These are phyloP conservation scores for Dicycla oo DNA, from an alignment of 2,888 invertebrate genomes.

Conservation along the genomic window DNA sequence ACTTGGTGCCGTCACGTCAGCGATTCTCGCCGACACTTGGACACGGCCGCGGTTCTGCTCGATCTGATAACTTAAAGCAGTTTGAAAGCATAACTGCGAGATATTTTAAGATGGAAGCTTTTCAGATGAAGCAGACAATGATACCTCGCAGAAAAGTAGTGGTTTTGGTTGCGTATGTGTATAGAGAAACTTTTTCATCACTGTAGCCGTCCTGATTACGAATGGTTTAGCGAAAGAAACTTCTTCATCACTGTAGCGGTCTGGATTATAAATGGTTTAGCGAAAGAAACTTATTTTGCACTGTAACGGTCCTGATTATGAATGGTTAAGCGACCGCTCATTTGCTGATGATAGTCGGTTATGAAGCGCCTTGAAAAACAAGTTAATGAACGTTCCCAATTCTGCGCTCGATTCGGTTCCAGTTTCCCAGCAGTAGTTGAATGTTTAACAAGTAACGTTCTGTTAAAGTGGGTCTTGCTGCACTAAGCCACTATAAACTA, in stretches of 20 bases:
- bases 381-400: conserved; percentile 26
- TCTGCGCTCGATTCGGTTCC: conserved; percentile 42
- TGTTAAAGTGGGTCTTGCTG: conserved; percentile 40
- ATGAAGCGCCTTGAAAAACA: conserved; percentile 2
- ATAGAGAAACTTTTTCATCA: neutral
- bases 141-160: neutral
- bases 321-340: conserved; percentile 1
- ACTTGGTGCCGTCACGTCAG: conserved; percentile 20
- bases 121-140: neutral
- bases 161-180: conserved; percentile 1
- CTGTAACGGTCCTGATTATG: neutral
- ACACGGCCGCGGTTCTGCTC: conserved; percentile 5
- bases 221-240: too few relatives aligned
- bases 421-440: conserved; percentile 33
- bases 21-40: conserved; percentile 15
- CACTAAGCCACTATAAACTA: conserved; percentile 40
- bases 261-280: too few relatives aligned
- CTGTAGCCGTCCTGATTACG: neutral
- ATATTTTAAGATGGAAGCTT: conserved; percentile 2
- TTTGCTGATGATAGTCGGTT: neutral
- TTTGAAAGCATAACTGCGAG: conserved; percentile 3
- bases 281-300: too few relatives aligned
- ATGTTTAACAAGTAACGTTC: conserved; percentile 48
- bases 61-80: conserved; percentile 13
- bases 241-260: too few relatives aligned